Evolutionary conservation across 2,797 vertebrate genomes (phyloP).

Genomic region (Neoniphon sammara): DNA sequence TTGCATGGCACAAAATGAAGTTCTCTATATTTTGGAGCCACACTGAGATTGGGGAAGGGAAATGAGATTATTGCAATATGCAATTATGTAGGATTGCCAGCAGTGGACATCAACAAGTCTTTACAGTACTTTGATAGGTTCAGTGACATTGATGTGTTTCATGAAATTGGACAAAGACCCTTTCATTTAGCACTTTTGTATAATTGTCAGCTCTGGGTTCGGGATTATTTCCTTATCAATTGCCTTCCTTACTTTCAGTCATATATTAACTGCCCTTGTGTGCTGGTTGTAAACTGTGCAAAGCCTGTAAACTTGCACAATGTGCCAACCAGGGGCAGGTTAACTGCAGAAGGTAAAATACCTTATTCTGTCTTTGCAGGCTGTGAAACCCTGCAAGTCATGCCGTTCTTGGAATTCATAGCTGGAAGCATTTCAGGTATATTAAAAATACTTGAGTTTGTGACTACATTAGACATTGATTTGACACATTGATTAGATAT

Average conservation of each 20-base stretch:
- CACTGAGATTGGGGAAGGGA: too few relatives aligned
- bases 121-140: too few relatives aligned
- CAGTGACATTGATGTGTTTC: too few relatives aligned
- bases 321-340: not conserved
- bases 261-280: constrained; percentile 1
- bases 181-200: not conserved
- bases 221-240: not conserved
- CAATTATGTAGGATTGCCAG: too few relatives aligned
- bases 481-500: not conserved
- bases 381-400: constrained; percentile 25
- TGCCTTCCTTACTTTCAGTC: not conserved
- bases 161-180: not conserved
- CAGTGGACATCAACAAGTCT: too few relatives aligned
- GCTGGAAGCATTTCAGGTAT: constrained; percentile 78
- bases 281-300: not conserved
- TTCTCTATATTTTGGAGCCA: too few relatives aligned
- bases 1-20: too few relatives aligned
- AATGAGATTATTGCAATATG: too few relatives aligned
- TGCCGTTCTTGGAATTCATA: constrained; percentile 73
- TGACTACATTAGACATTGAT: not conserved
- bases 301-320: too few relatives aligned
- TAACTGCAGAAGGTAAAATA: constrained; percentile 2
- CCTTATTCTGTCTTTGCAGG: constrained; percentile 10
- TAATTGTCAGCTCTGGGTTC: not conserved
- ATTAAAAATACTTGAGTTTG: not conserved